Conservation (phyloP, 2,888 invertebrate species). For the Eumacrocentrus americanus region DNA sequence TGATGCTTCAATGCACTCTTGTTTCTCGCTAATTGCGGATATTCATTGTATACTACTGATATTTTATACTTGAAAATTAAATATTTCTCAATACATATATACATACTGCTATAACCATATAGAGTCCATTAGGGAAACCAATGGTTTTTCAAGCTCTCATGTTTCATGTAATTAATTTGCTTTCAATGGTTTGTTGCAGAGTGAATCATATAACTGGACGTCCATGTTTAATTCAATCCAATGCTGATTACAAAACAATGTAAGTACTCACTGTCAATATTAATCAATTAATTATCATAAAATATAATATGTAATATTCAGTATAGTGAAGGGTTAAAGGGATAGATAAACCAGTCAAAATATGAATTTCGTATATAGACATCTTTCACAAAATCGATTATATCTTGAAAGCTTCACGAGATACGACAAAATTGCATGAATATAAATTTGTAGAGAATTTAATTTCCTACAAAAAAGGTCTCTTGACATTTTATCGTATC, state of each 20-base stretch:
- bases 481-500: too few relatives aligned
- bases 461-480: too few relatives aligned
- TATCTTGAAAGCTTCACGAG: too few relatives aligned
- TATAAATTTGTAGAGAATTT: too few relatives aligned
- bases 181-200: conserved; percentile 3
- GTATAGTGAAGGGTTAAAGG: too few relatives aligned
- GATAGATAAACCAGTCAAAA: too few relatives aligned
- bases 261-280: not conserved
- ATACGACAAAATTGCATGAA: too few relatives aligned
- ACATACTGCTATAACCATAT: too few relatives aligned
- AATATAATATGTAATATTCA: too few relatives aligned
- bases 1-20: conserved; percentile 12
- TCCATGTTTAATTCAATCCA: not conserved
- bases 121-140: not conserved
- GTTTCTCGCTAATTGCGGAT: conserved; percentile 24
- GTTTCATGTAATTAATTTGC: not conserved
- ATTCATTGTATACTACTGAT: not conserved
- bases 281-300: not conserved
- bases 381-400: too few relatives aligned
- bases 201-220: not conserved
- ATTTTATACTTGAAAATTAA: not conserved
- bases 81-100: not conserved
- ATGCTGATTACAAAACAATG: not conserved
- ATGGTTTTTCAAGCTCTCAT: not conserved
- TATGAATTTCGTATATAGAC: too few relatives aligned